Evolutionary conservation across 2,113 vertebrate species (phyloP).

Genomic region (Reinhardtius hippoglossoides): DNA sequence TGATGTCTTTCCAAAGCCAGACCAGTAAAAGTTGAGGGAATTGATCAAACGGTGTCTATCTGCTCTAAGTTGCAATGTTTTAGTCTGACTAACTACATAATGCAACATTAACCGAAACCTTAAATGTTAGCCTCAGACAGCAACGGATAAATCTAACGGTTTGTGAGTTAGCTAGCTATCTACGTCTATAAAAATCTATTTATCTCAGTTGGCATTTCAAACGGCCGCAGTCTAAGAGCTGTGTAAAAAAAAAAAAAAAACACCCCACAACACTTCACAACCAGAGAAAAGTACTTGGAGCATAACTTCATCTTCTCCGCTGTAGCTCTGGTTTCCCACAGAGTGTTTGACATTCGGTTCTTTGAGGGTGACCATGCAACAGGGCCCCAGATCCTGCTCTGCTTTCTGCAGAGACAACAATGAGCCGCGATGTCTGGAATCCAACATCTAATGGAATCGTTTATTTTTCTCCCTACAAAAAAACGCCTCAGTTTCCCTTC

Average conservation of each 20-base stretch:
- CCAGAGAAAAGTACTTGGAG: neutral
- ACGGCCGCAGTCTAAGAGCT: neutral
- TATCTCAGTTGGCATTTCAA: too few species aligned
- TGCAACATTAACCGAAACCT: too few species aligned
- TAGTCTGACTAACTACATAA: too few species aligned
- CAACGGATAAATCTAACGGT: too few species aligned
- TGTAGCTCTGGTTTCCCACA: slow-evolving; percentile 6
- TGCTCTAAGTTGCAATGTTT: too few species aligned
- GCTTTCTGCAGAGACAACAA: slow-evolving; percentile 50
- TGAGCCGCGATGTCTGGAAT: slow-evolving; percentile 46
- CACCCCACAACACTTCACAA: neutral
- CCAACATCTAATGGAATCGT: slow-evolving; percentile 23
- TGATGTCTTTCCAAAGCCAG: too few species aligned
- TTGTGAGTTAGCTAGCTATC: too few species aligned
- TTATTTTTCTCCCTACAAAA: neutral
- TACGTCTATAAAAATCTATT: too few species aligned
- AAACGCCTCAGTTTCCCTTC: slow-evolving; percentile 17
- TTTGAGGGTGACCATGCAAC: slow-evolving; percentile 1
- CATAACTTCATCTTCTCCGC: neutral
- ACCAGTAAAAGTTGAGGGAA: too few species aligned
- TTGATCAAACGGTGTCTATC: too few species aligned
- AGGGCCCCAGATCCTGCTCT: slow-evolving; percentile 19
- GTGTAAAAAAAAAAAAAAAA: too few species aligned
- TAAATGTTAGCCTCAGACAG: neutral
- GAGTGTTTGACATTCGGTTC: slow-evolving; percentile 6